Conservation (phyloP, 2,113 vertebrate genomes). For the Rhodinocichla rosea region DNA sequence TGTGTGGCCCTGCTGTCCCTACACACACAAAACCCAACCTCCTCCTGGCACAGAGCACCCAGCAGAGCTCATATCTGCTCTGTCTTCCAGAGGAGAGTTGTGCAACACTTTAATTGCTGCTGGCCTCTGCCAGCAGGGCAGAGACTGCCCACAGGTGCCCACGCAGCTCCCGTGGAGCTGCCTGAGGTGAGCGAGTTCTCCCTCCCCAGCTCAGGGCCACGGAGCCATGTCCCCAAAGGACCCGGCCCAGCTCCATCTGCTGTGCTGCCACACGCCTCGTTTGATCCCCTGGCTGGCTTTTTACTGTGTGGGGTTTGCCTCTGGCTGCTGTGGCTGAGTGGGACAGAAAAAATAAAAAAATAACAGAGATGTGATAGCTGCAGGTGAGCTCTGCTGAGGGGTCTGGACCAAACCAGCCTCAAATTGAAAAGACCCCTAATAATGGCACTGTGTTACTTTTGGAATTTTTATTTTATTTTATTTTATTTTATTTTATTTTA, state of each 20-base stretch:
- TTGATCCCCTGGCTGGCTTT: neutral
- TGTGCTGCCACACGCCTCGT: rapidly evolving
- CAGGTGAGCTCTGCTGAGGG: neutral
- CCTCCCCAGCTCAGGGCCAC: rapidly evolving
- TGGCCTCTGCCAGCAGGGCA: neutral
- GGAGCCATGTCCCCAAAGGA: rapidly evolving
- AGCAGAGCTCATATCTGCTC: rapidly evolving
- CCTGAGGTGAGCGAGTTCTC: neutral
- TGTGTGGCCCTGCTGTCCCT: rapidly evolving
- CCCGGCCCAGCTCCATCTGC: neutral
- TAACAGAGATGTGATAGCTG: rapidly evolving
- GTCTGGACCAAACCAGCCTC: neutral
- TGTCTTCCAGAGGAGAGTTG: neutral
- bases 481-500: neutral
- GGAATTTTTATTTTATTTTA: neutral
- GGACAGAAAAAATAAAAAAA: neutral
- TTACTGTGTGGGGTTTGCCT: rapidly evolving
- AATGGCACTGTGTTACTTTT: neutral
- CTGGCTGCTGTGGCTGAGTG: neutral
- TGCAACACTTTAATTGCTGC: neutral
- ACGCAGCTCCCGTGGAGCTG: neutral
- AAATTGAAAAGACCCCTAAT: rapidly evolving
- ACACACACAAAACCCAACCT: neutral
- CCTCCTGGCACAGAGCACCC: neutral
- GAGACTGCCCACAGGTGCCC: neutral